phyloP scores from a whole-genome alignment of 2,888 invertebrate genomes.

The Chironomus tentans region DNA sequence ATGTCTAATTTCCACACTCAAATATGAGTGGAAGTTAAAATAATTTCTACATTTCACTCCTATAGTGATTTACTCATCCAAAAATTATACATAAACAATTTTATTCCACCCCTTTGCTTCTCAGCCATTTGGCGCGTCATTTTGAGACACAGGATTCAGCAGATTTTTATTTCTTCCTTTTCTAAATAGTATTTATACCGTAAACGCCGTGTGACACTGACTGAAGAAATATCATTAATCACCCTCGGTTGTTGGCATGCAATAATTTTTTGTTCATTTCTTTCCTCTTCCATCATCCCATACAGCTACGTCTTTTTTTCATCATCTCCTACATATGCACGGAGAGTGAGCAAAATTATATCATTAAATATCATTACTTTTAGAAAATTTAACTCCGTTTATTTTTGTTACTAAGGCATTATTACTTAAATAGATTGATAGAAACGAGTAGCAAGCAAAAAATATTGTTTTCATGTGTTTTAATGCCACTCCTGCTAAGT shows the following conservation, averaged over 20 bases:
- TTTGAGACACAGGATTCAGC: constrained; percentile 12
- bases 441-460: not conserved
- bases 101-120: constrained; percentile 9
- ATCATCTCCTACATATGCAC: not conserved
- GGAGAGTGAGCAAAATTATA: constrained; percentile 2
- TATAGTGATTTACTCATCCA: constrained; percentile 17
- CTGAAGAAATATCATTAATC: constrained; percentile 23
- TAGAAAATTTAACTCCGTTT: constrained; percentile 19
- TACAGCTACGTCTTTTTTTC: not conserved
- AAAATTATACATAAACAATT: constrained; percentile 2
- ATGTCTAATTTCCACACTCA: too few relatives aligned
- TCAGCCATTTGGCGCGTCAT: constrained; percentile 22
- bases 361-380: constrained; percentile 26
- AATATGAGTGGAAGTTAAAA: too few relatives aligned
- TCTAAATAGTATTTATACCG: not conserved
- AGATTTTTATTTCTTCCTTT: not conserved
- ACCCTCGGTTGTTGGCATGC: constrained; percentile 3
- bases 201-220: constrained; percentile 18
- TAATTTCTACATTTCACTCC: not conserved
- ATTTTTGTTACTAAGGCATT: not conserved
- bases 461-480: not conserved
- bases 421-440: not conserved
- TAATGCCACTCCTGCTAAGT: constrained; percentile 19
- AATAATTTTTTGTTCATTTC: not conserved
- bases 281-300: too few relatives aligned